Base-by-base conservation (phyloP, 2,113 vertebrate species). In the Microtus oregoni region DNA sequence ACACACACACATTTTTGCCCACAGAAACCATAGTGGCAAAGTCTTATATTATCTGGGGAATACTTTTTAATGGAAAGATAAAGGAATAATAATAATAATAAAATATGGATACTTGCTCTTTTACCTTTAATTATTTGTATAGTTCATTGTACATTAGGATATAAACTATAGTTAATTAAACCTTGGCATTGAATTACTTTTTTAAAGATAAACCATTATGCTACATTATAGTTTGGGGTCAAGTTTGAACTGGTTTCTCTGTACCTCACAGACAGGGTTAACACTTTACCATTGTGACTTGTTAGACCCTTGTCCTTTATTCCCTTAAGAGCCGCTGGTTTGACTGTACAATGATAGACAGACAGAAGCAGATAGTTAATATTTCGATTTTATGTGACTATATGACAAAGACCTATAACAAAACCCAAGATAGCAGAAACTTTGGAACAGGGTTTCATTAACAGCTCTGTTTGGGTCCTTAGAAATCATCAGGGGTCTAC, bases 351-450 rank as follows among this genome's bases (percentile, higher is more conserved):
- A 10, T 76, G n/a, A 96, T 95, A 96, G 98, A 91, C 44, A 26
- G 86, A 98, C 97, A 97, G 88, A 97, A 50, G 44, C 1, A 0
- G 65, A 1, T 91, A 93, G 72, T 96, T 97, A 97, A 98, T 97
- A 96, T 94, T 98, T 97, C 89, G 26, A 88, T 97, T 98, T 97
- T 76, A 73, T 86, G 44, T 97, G 72, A 93, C 70, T 95, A 35
- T 15, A 86, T 96, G 81, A 97, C 41, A 98, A 50, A 97, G 41
- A 89, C 67, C 11, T 93, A 19, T 55, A 95, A 95, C 1, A 98
- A 86, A 35, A 44, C 72, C 38, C 20, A 4, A 86, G 52, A 90
- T 3, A 78, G 26, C 35, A 91, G 97, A 92, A 95, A 0, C 20
- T 97, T 97, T 96, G 72, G 95, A 97, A 96, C 68, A 5, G 8